Evolutionary conservation across 2,888 invertebrate species (phyloP), one percentile per base, ranked within the genome.

Genomic region (Lapara coniferarum): DNA sequence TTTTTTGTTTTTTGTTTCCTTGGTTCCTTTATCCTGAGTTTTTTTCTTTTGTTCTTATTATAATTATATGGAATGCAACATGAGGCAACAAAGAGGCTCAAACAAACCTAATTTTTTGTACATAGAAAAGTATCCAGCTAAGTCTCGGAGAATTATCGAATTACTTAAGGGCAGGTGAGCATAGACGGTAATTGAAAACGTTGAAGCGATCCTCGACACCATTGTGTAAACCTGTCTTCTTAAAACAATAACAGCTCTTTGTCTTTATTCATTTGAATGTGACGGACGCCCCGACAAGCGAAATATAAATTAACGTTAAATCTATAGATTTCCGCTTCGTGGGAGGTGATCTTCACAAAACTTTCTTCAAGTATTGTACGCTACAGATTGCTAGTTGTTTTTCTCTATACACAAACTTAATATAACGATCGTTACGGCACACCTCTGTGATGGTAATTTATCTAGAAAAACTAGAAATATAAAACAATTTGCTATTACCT

Each of bases 11-110:
- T 89, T 85, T 83, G 82, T 87, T 88, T 86, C 90, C 89, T 91
- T 89, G 83, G 87, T 89, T 90, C 87, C 89, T 89, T 90, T 90
- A 83, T 87, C 86, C 85, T 89, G 68, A 84, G 83, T 89, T 89
- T 82, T 78, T 83, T 85, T 78, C 78, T 85, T 82, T 82, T 73
- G 74, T 83, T 85, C 82, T 83, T 80, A 84, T 84, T 72, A 71
- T 78, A 77, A 79, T 81, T 80, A 75, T 79, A 76, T 81, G 75
- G 75, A 81, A 77, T 81, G 79, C 80, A 77, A 79, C 78, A 75
- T 76, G 75, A 76, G 71, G 66, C 75, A 79, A 84, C 84, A 86
- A 84, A 75, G 76, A 66, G 74, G 70, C 73, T 75, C 72, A 82
- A 76, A 82, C 79, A 81, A 82, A 49, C 63, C 49, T 63, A 19